Evolutionary conservation across 2,797 vertebrate genomes (phyloP).

Genomic region (Sitta carolinensis): DNA sequence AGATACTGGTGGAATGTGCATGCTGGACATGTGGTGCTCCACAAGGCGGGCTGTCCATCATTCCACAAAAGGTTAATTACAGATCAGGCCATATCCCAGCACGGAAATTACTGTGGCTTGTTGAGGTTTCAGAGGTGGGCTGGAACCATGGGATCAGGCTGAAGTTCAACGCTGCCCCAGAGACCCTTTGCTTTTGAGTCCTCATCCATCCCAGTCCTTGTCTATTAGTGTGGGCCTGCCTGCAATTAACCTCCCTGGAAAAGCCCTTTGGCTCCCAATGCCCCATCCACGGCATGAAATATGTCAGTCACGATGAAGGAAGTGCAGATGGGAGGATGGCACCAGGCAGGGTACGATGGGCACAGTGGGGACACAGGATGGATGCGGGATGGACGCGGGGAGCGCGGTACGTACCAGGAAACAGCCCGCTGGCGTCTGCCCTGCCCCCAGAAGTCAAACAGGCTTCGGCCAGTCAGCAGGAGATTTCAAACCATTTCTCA

Average conservation of each 20-base stretch:
- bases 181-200: background rate
- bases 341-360: background rate
- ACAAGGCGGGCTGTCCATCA: accelerated
- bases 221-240: background rate
- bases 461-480: slow-evolving; percentile 93
- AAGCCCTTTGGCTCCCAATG: background rate
- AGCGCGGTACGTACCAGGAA: slow-evolving; percentile 85
- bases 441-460: slow-evolving; percentile 87
- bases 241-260: background rate
- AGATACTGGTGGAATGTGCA: accelerated
- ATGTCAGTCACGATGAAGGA: accelerated
- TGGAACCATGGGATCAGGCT: background rate
- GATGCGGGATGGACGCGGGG: accelerated
- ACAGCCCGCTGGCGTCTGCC: slow-evolving; percentile 84
- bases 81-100: slow-evolving; percentile 17
- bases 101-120: background rate
- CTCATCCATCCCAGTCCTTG: background rate
- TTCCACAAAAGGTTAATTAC: background rate
- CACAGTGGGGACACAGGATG: background rate
- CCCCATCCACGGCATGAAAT: accelerated
- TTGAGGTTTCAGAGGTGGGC: background rate
- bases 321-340: background rate
- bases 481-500: slow-evolving; percentile 99
- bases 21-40: accelerated
- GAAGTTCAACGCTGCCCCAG: background rate